Evolutionary conservation across 2,888 invertebrate species (phyloP).

Genomic region (Drepanosiphum platanoidis): DNA sequence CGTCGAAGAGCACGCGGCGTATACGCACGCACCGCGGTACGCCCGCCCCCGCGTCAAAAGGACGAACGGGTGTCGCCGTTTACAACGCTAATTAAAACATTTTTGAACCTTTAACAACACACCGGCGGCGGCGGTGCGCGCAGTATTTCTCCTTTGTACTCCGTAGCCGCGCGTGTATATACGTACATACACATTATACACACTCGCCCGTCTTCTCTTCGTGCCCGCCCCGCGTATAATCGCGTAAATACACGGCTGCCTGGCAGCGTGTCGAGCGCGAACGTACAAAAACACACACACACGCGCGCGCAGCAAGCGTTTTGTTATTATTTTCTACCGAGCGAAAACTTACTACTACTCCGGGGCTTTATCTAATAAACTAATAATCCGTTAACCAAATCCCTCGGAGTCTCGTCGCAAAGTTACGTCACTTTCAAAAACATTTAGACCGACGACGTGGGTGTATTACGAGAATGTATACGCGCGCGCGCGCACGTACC

Average conservation of each 20-base stretch:
- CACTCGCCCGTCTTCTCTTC: neutral
- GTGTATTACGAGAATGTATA: neutral
- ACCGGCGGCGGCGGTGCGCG: constrained; percentile 13
- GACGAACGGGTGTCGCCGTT: neutral
- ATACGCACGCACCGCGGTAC: neutral
- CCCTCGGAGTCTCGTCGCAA: constrained; percentile 3
- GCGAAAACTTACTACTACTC: constrained; percentile 43
- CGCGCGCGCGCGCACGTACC: neutral
- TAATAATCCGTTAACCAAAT: constrained; percentile 31
- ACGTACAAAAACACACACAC: neutral
- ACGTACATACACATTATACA: neutral
- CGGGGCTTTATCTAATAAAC: constrained; percentile 47
- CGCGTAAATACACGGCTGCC: neutral
- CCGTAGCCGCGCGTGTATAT: neutral
- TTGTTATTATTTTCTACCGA: constrained; percentile 45
- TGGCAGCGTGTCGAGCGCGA: neutral
- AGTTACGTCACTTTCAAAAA: constrained; percentile 25
- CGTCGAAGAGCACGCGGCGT: too few relatives aligned
- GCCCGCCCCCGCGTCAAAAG: neutral
- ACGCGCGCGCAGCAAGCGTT: neutral
- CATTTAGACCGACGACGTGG: neutral
- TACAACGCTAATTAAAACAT: constrained; percentile 60
- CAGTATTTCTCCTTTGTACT: constrained; percentile 37
- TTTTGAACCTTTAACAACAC: constrained; percentile 52
- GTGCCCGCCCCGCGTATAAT: neutral